These are phyloP conservation scores for Limenitis arthemis DNA, from an alignment of 2,888 invertebrate species.

Conservation along the genomic window DNA sequence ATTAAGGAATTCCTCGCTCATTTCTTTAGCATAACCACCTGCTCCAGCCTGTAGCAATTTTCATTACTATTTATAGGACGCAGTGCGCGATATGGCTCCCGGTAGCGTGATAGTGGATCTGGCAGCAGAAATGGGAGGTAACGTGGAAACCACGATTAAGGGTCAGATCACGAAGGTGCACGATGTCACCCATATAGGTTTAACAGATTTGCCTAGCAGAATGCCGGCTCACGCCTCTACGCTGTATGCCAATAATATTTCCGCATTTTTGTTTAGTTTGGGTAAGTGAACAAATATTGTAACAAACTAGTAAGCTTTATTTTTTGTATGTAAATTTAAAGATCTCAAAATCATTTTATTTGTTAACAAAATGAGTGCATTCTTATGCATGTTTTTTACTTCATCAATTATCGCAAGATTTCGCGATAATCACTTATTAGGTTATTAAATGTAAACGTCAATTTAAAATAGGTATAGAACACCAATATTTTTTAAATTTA, in stretches of 20 bases:
- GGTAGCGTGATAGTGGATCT: slow-evolving; percentile 92
- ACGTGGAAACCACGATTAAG: slow-evolving; percentile 85
- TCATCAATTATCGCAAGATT: too few relatives aligned
- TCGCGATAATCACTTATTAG: too few relatives aligned
- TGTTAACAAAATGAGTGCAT: too few relatives aligned
- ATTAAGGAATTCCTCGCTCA: slow-evolving; percentile 88
- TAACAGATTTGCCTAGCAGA: slow-evolving; percentile 87
- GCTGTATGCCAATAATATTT: slow-evolving; percentile 92
- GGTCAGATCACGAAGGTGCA: slow-evolving; percentile 82
- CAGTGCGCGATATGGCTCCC: slow-evolving; percentile 85
- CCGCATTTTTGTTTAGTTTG: slow-evolving; percentile 86
- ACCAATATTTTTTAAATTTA: too few relatives aligned
- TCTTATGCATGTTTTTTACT: too few relatives aligned
- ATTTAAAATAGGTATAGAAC: too few relatives aligned
- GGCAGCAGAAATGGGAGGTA: slow-evolving; percentile 91
- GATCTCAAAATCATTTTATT: too few relatives aligned
- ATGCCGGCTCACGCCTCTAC: slow-evolving; percentile 90
- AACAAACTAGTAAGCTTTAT: neutral
- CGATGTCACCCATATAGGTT: slow-evolving; percentile 87
- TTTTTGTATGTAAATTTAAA: too few relatives aligned
- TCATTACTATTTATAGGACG: slow-evolving; percentile 64
- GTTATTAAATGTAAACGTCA: too few relatives aligned
- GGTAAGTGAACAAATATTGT: slow-evolving; percentile 62
- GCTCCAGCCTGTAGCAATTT: slow-evolving; percentile 51
- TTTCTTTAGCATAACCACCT: slow-evolving; percentile 84